Evolutionary conservation across 2,888 invertebrate genomes (phyloP).

Genomic region (Cosmopolites sordidus): DNA sequence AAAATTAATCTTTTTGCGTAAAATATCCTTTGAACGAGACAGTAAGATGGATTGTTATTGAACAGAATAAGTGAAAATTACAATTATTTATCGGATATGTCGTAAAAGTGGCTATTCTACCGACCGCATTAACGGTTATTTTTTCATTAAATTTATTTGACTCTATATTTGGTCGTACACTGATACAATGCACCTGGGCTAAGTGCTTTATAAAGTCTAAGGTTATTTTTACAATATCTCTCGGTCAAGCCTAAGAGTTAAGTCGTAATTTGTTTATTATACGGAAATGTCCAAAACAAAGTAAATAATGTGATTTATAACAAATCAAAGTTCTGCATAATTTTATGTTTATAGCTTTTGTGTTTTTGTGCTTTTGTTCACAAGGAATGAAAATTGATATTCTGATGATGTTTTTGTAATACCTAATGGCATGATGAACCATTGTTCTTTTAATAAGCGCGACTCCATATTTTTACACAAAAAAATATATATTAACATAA

Average conservation of each 20-base stretch:
- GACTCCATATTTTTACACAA: too few species aligned
- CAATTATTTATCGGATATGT: slow-evolving; percentile 31
- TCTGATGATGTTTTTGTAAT: too few species aligned
- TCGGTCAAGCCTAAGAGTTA: too few species aligned
- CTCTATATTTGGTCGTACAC: slow-evolving; percentile 25
- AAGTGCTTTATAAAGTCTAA: slow-evolving; percentile 13
- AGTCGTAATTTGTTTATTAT: slow-evolving; percentile 11
- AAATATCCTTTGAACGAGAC: slow-evolving; percentile 29
- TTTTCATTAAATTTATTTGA: slow-evolving; percentile 23
- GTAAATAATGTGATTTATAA: slow-evolving; percentile 11
- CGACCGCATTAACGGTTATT: slow-evolving; percentile 25
- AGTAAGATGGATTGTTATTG: slow-evolving; percentile 33
- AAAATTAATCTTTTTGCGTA: slow-evolving; percentile 32
- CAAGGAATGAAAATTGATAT: too few species aligned
- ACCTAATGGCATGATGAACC: too few species aligned
- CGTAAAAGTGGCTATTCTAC: slow-evolving; percentile 27
- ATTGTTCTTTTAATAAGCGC: too few species aligned
- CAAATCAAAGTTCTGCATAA: background rate
- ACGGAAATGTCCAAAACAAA: slow-evolving; percentile 11
- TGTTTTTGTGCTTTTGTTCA: too few species aligned
- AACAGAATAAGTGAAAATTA: slow-evolving; percentile 32
- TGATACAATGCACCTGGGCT: slow-evolving; percentile 16
- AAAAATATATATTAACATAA: too few species aligned
- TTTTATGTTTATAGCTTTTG: too few species aligned
- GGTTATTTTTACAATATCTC: slow-evolving; percentile 10